Evolutionary conservation across 1,140 invertebrate genomes (phyloP), one percentile per base, ranked within the genome.

Genomic region (Ceratitis capitata): DNA sequence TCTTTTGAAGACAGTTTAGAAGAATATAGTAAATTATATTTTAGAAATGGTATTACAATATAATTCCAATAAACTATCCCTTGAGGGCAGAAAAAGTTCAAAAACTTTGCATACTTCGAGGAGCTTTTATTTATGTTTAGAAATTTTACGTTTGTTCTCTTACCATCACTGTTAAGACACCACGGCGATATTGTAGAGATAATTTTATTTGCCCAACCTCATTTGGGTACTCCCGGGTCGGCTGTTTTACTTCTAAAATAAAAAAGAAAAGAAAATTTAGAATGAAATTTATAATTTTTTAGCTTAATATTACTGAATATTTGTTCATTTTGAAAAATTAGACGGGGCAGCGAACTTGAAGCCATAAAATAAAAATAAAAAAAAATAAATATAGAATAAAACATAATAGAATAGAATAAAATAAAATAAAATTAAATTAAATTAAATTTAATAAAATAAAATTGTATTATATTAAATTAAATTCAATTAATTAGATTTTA

Each of bases 141-240:
- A n/a, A n/a, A n/a, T n/a, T n/a, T n/a, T n/a, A n/a, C 6, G 49
- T 51, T 78, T 85, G 39, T 6, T 42, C 69, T 87, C 88, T 16
- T 61, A 98, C 95, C 96, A 98, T 97, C 14, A 98, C 95, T 86
- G 94, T 95, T 64, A 98, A 94, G 49, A 95, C 94, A 82, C 95
- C 95, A 86, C 96, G 94, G 85, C 95, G 94, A 92, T 97, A 97
- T 89, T 97, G 95, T 84, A 98, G 92, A 14, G 96, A 97, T 64
- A 98, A 92, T 91, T 97, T 96, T 42, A 97, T 93, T 89, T 96
- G 94, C n/a, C 95, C 95, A 85, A 90, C 88, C 86, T 89, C 89
- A 87, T 90, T 88, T 1, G 88, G 86, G 86, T 89, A 89, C 84
- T 89, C 88, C 5, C 88, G 88, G 87, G 85, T 92, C 58, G 86